Evolutionary conservation across 2,113 vertebrate species (phyloP).

Genomic region (Gasterosteus aculeatus): DNA sequence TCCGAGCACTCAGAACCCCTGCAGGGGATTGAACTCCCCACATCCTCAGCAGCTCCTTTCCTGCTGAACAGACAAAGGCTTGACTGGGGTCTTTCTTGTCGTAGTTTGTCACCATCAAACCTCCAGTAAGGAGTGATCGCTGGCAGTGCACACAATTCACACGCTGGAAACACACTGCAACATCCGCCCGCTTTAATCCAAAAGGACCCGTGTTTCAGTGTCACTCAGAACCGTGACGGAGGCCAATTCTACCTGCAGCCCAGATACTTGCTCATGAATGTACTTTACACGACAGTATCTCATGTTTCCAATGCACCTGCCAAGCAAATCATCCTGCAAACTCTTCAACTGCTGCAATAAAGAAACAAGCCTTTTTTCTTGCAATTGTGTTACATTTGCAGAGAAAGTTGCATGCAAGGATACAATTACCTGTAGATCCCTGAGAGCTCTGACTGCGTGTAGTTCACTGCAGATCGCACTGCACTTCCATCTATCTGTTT

Average conservation of each 20-base stretch:
- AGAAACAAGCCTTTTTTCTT: no score
- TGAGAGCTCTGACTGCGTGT: slow-evolving; percentile 3
- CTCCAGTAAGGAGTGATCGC: neutral
- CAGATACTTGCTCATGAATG: neutral
- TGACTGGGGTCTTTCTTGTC: neutral
- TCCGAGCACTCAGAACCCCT: neutral
- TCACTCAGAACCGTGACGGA: neutral
- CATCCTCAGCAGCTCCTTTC: neutral
- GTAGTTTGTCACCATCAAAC: slow-evolving; percentile 16
- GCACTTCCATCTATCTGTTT: slow-evolving; percentile 22
- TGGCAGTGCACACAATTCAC: no score
- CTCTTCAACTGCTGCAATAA: no score
- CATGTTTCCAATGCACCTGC: neutral
- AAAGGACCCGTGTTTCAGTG: neutral
- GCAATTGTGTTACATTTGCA: no score
- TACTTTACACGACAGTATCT: neutral
- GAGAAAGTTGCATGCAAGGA: neutral
- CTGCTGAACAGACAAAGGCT: neutral
- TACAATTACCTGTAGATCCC: neutral
- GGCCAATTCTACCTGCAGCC: neutral
- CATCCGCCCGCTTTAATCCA: neutral
- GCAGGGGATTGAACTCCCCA: neutral
- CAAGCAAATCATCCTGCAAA: no score
- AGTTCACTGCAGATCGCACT: slow-evolving; percentile 14
- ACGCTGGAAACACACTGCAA: neutral